Base-by-base conservation (phyloP, 2,113 vertebrate species). In the Eolophus roseicapilla region DNA sequence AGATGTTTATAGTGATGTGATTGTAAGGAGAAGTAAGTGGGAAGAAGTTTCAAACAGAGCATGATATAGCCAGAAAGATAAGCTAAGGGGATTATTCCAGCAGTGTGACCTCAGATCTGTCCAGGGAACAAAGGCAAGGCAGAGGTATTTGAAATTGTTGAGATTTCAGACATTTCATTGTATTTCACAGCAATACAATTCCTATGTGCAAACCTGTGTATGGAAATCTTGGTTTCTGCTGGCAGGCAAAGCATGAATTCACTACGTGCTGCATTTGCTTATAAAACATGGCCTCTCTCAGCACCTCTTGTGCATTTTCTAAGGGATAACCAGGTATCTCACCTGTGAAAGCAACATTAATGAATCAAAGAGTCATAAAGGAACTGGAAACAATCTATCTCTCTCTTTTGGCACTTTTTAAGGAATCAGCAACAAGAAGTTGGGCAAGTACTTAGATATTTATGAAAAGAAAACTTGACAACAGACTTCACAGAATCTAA, bases 71-170 rank as follows among this genome's bases (percentile, higher is more conserved):
- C 73, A 96, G 80, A 86, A 92, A 93, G 83, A 86, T 88, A 95
- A 93, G 17, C 60, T 88, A 93, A 95, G 64, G 57, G 86, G 93
- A 95, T 95, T 94, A 94, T 86, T 92, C 74, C 91, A 95, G 86
- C 74, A 60, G 65, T 28, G 71, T 78, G 86, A 86, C 83, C 69
- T 96, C 86, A 82, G 37, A 86, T 77, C 62, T 76, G 53, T 33
- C 37, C 52, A 64, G 76, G 31, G 50, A 91, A 70, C 25, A 33
- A 78, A 65, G 77, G 47, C 19, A 77, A 80, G 50, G 71, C 76
- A 81, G 52, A 93, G 64, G 46, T 63, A 83, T 33, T 78, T 50
- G 64, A 21, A 71, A 46, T 52, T 59, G 47, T 39, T 74, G 62
- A 75, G 92, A 39, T 39, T 39, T 39, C 39, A 39, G 39, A 39